Conservation (phyloP, 2,113 vertebrate genomes). For the Hemibates koningsi region DNA sequence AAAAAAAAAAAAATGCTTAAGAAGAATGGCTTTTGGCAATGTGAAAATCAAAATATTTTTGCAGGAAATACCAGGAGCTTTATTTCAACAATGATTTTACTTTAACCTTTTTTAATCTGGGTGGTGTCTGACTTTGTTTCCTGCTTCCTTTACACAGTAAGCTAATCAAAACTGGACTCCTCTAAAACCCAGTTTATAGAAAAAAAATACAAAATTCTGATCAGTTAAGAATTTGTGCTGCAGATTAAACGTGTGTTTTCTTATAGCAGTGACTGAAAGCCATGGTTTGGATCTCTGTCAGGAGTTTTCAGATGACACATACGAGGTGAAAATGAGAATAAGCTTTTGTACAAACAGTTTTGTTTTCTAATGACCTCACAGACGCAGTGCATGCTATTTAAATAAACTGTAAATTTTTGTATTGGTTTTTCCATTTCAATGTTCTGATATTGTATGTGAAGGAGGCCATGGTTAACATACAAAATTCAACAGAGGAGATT, state of each 20-base stretch:
- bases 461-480: not conserved
- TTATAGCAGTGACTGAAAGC: not conserved
- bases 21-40: not conserved
- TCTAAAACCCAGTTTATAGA: not conserved
- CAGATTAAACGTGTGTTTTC: not conserved
- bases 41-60: not conserved
- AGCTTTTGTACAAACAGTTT: not conserved
- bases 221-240: not conserved
- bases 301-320: rapidly evolving
- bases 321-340: not conserved
- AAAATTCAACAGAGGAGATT: rapidly evolving
- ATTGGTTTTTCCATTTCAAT: not conserved
- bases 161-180: not conserved
- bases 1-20: not conserved
- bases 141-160: not conserved
- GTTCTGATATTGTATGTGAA: not conserved
- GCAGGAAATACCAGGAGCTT: not conserved
- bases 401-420: not conserved
- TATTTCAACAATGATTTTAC: not conserved
- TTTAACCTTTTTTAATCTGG: not conserved
- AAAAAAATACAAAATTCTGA: not conserved
- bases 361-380: not conserved
- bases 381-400: rapidly evolving
- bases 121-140: not conserved
- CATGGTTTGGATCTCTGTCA: not conserved